Percentiles rank a stretch among this genome's conserved stretches.
Evolutionary conservation across 2,888 invertebrate species (phyloP).

Genomic region (Chalcis sispes): DNA sequence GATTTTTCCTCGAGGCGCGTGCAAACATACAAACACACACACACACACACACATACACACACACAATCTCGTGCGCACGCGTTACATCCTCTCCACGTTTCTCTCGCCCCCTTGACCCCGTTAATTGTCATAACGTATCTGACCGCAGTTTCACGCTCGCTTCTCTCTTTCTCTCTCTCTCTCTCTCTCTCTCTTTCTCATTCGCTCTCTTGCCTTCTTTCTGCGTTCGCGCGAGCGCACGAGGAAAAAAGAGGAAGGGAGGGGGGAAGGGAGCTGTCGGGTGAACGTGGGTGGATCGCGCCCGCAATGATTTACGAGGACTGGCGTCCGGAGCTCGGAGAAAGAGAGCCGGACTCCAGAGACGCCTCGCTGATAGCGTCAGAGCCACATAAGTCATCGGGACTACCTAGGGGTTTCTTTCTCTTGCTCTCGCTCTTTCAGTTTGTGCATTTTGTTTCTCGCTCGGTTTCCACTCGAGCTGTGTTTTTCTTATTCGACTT

Average conservation of each 20-base stretch:
- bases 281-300: slow-evolving; percentile 73
- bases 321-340: slow-evolving; percentile 62
- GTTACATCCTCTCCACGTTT: not conserved
- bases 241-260: too few species aligned
- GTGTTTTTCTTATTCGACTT: not conserved
- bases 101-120: slow-evolving; percentile 65
- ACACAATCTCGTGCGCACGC: not conserved
- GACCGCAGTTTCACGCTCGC: slow-evolving; percentile 39
- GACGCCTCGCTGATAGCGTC: slow-evolving; percentile 75
- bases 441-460: slow-evolving; percentile 49
- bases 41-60: not conserved
- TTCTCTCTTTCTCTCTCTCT: too few species aligned
- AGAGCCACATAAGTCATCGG: slow-evolving; percentile 76
- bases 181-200: slow-evolving; percentile 49
- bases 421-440: slow-evolving; percentile 50
- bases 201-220: too few species aligned
- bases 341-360: slow-evolving; percentile 70
- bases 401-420: slow-evolving; percentile 71
- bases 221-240: slow-evolving; percentile 51
- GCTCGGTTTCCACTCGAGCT: slow-evolving; percentile 3
- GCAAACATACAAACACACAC: too few species aligned
- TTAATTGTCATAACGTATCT: slow-evolving; percentile 74
- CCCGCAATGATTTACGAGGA: slow-evolving; percentile 75
- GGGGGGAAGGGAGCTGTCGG: too few species aligned
- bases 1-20: not conserved